Evolutionary conservation across 2,797 vertebrate species (phyloP).

Genomic region (Scolopax bukidnonensis): DNA sequence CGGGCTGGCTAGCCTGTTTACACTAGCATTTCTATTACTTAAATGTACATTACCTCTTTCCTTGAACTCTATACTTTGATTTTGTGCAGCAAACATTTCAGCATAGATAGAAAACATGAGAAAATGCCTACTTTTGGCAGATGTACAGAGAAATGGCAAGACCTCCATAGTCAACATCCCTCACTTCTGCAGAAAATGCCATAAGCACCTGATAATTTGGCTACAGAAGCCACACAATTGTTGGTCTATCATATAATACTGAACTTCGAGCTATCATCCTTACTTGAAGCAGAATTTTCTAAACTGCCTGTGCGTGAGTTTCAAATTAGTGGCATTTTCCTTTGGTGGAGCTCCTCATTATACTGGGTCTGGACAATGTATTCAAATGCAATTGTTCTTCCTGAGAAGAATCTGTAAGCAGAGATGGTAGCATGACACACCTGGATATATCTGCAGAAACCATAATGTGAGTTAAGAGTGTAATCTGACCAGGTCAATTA

Average conservation of each 20-base stretch:
- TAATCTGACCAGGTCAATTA: background rate
- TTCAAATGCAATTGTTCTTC: background rate
- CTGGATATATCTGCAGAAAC: background rate
- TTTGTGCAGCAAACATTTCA: background rate
- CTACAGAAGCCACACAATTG: background rate
- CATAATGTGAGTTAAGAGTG: background rate
- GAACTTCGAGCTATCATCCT: background rate
- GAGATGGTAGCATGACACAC: background rate
- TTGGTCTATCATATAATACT: too few relatives aligned
- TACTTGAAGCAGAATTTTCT: background rate
- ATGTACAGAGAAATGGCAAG: background rate
- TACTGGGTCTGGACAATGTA: background rate
- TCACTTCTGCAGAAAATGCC: background rate
- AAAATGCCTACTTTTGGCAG: background rate
- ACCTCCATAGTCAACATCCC: background rate
- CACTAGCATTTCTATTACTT: accelerated
- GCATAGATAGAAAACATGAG: background rate
- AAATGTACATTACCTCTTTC: background rate
- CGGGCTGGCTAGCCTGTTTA: background rate
- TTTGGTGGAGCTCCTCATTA: background rate
- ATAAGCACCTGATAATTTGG: background rate
- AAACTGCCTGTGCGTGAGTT: background rate
- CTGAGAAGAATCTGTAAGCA: background rate
- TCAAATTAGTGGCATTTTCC: background rate
- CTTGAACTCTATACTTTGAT: background rate